phyloP scores from a whole-genome alignment of 1,140 invertebrate species.

The Zaprionus davidi region DNA sequence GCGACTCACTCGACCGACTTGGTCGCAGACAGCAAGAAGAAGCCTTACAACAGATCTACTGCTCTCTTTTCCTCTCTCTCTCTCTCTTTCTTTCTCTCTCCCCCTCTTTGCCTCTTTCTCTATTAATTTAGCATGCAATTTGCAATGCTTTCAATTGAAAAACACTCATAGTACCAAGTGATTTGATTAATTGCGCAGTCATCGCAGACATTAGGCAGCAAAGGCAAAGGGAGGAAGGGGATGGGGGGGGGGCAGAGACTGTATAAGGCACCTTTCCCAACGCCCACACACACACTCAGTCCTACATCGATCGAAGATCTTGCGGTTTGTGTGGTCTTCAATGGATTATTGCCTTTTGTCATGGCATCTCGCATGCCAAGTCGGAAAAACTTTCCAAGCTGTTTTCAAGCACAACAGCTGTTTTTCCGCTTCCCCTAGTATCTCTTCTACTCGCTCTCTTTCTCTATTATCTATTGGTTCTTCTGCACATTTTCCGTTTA shows the following conservation, averaged over 20 bases:
- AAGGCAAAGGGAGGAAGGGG: no score
- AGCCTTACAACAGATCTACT: constrained; percentile 21
- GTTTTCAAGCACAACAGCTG: constrained; percentile 14
- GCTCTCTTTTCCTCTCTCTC: constrained; percentile 1
- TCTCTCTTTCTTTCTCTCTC: constrained; percentile 16
- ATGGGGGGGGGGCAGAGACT: not conserved
- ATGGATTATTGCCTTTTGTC: constrained; percentile 33
- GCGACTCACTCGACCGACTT: constrained; percentile 18
- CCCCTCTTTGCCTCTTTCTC: constrained; percentile 19
- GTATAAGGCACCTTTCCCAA: not conserved
- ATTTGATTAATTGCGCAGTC: constrained; percentile 68
- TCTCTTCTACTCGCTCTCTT: not conserved
- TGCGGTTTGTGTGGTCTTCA: constrained; percentile 49
- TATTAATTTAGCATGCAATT: constrained; percentile 63
- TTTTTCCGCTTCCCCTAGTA: not conserved
- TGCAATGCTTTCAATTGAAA: constrained; percentile 57
- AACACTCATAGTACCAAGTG: constrained; percentile 43
- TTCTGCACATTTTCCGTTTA: constrained; percentile 3
- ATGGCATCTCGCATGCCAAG: constrained; percentile 19
- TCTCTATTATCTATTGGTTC: not conserved
- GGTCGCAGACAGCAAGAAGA: constrained; percentile 6
- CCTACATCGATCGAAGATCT: constrained; percentile 5
- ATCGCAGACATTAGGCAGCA: constrained; percentile 15
- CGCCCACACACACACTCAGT: not conserved
- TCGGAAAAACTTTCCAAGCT: constrained; percentile 19